These are phyloP conservation scores for Patella depressa DNA, from an alignment of 2,888 invertebrate genomes.

Conservation along the genomic window DNA sequence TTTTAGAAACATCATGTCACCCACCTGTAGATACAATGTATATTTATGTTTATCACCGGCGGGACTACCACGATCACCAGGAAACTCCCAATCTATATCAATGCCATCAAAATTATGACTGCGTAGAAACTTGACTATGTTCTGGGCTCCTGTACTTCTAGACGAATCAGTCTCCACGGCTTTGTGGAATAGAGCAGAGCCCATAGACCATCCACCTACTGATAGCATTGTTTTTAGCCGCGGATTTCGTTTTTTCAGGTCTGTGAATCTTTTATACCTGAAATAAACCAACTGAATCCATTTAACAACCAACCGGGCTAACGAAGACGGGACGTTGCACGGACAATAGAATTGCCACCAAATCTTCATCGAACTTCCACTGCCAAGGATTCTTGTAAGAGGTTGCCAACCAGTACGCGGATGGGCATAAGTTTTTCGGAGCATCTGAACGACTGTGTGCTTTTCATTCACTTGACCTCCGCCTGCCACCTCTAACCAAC, in stretches of 20 bases:
- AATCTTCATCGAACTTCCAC: no score
- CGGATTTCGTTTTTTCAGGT: constrained; percentile 44
- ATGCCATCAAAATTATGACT: constrained; percentile 83
- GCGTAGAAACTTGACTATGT: constrained; percentile 44
- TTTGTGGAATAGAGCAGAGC: constrained; percentile 53
- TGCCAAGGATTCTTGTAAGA: no score
- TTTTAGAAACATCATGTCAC: no score
- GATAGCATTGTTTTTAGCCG: constrained; percentile 47
- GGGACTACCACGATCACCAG: constrained; percentile 69
- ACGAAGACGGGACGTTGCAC: neutral
- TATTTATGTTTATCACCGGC: constrained; percentile 51
- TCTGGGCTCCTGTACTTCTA: constrained; percentile 27
- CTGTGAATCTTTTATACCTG: constrained; percentile 37
- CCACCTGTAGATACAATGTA: constrained; percentile 42
- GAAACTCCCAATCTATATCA: constrained; percentile 94
- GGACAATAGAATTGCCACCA: neutral
- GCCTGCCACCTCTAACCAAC: no score
- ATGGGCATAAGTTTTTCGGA: no score
- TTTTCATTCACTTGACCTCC: no score
- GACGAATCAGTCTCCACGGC: constrained; percentile 45
- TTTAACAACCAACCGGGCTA: neutral
- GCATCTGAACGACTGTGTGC: no score
- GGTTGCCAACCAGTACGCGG: no score
- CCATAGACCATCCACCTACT: constrained; percentile 57
- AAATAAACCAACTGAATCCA: neutral